These are phyloP conservation scores for Unio delphinus DNA, from an alignment of 2,888 invertebrate genomes.

Conservation along the genomic window DNA sequence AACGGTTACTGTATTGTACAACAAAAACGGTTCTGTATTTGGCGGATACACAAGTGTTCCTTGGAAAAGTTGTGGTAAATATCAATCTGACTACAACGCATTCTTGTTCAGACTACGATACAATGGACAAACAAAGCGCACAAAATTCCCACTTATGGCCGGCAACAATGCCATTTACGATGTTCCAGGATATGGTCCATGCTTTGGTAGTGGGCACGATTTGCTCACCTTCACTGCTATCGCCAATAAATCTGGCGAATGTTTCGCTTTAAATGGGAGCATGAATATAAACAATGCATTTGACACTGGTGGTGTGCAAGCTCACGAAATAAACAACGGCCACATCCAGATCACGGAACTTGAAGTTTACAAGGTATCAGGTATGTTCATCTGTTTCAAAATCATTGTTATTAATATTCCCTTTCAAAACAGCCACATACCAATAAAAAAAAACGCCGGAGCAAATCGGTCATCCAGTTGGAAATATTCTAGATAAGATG, in stretches of 20 bases:
- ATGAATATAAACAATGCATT: constrained; percentile 6
- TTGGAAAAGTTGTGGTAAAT: constrained; percentile 12
- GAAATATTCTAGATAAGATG: no score
- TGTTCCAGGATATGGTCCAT: constrained; percentile 13
- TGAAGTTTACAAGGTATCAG: constrained; percentile 37
- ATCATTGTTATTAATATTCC: no score
- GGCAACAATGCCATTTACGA: background rate
- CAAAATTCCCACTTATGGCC: constrained; percentile 6
- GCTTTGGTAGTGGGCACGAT: constrained; percentile 21
- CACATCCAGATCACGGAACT: constrained; percentile 32
- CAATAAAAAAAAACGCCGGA: no score
- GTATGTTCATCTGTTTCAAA: constrained; percentile 9
- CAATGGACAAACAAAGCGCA: constrained; percentile 6
- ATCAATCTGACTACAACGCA: constrained; percentile 6
- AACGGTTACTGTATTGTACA: constrained; percentile 35
- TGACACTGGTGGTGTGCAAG: constrained; percentile 10
- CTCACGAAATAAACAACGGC: constrained; percentile 21
- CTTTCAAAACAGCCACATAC: no score
- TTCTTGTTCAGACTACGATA: constrained; percentile 25
- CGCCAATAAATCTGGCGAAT: constrained; percentile 10
- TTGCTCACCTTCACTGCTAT: constrained; percentile 14
- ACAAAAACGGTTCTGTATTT: constrained; percentile 29
- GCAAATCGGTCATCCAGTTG: no score
- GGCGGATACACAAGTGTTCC: constrained; percentile 29
- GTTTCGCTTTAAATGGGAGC: constrained; percentile 14